phyloP scores from a whole-genome alignment of 2,797 vertebrate genomes.

The Carapus acus region DNA sequence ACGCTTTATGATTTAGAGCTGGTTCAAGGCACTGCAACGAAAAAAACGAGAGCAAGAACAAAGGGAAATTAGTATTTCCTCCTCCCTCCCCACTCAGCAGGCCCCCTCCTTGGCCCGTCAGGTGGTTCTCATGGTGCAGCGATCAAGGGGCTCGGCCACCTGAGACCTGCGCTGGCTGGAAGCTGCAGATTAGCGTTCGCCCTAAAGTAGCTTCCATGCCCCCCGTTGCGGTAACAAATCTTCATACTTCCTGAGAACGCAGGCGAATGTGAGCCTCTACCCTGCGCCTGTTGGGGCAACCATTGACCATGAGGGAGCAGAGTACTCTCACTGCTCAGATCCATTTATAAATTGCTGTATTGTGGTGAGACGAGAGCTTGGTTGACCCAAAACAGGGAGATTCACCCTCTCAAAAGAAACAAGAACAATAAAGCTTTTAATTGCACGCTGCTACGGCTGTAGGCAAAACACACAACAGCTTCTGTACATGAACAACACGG shows the following conservation, averaged over 20 bases:
- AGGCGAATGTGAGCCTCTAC: conserved; percentile 63
- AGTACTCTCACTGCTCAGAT: conserved; percentile 34
- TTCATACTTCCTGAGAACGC: conserved; percentile 63
- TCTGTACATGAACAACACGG: conserved; percentile 26
- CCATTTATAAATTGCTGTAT: conserved; percentile 41
- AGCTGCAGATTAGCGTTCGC: conserved; percentile 57
- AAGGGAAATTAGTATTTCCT: no score
- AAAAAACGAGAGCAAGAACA: no score
- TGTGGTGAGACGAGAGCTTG: conserved; percentile 31
- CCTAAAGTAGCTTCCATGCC: conserved; percentile 37
- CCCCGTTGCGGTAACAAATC: conserved; percentile 33
- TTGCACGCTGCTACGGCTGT: conserved; percentile 9
- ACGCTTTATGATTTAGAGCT: no score
- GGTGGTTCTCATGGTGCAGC: conserved; percentile 61
- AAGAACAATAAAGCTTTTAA: conserved; percentile 21
- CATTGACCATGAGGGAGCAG: conserved; percentile 55
- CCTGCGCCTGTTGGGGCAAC: conserved; percentile 55
- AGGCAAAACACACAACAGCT: conserved; percentile 18
- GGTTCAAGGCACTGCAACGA: no score
- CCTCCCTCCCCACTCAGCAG: conserved; percentile 11
- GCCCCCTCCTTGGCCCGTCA: conserved; percentile 42
- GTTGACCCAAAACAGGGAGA: conserved; percentile 20
- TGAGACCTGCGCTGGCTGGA: conserved; percentile 68
- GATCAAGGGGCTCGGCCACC: conserved; percentile 67
- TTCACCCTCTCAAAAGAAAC: conserved; percentile 17